Conservation (phyloP, 1,140 invertebrate species). For the Rhynchophorus ferrugineus region DNA sequence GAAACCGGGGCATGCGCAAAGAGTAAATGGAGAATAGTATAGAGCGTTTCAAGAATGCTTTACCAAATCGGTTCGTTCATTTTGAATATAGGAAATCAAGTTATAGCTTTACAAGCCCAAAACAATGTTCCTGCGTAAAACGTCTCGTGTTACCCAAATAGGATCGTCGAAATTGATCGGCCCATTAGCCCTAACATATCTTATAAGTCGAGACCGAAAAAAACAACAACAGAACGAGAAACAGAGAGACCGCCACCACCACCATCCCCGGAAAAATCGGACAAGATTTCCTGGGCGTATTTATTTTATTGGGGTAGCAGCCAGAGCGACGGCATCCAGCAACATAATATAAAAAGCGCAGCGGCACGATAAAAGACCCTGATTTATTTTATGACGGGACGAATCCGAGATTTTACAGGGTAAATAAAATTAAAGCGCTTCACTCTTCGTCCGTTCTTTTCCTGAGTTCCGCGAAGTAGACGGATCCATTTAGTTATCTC, state of each 20-base stretch:
- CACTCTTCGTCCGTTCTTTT: too few species aligned
- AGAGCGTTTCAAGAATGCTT: too few species aligned
- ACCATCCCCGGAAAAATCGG: conserved; percentile 1
- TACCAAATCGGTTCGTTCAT: too few species aligned
- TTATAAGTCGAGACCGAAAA: too few species aligned
- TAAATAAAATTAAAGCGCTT: conserved; percentile 22
- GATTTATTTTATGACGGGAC: conserved; percentile 21
- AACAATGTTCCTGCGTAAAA: too few species aligned
- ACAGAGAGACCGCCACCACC: conserved; percentile 6
- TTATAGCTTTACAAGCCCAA: too few species aligned
- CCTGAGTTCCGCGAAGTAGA: conserved; percentile 18
- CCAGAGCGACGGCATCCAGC: conserved; percentile 19
- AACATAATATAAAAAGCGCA: conserved; percentile 22
- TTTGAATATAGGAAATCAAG: too few species aligned
- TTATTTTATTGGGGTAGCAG: conserved; percentile 21
- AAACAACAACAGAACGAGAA: not conserved
- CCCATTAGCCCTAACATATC: too few species aligned
- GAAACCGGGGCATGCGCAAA: too few species aligned
- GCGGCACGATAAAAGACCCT: conserved; percentile 19
- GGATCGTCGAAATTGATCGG: too few species aligned
- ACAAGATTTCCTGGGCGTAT: conserved; percentile 17
- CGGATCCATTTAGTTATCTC: conserved; percentile 23
- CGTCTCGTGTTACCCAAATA: too few species aligned
- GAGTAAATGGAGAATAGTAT: too few species aligned
- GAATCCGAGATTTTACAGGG: conserved; percentile 23